Conservation (phyloP, 1,140 invertebrate genomes). For the Zaprionus tsacasi region DNA sequence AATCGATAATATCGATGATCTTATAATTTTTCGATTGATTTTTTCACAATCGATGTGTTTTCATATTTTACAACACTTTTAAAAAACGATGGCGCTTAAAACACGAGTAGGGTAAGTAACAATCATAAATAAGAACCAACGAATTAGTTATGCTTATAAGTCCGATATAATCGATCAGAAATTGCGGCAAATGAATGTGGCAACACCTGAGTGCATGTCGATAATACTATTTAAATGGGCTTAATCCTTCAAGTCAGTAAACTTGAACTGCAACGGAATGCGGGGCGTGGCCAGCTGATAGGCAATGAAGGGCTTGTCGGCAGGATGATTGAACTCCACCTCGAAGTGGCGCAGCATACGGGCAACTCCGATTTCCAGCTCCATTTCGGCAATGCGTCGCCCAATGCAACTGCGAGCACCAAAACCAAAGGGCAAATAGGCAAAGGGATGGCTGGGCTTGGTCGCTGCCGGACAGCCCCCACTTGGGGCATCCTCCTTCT, state of each 20-base stretch:
- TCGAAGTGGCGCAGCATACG: slow-evolving; percentile 86
- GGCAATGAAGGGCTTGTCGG: slow-evolving; percentile 49
- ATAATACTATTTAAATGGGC: neutral
- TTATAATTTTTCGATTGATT: too few relatives aligned
- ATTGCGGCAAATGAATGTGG: too few relatives aligned
- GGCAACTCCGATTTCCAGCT: slow-evolving; percentile 87
- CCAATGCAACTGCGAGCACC: slow-evolving; percentile 86
- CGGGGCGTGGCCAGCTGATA: slow-evolving; percentile 44
- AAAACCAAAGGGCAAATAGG: slow-evolving; percentile 87
- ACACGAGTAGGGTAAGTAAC: too few relatives aligned
- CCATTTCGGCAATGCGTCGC: slow-evolving; percentile 89
- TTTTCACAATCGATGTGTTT: too few relatives aligned
- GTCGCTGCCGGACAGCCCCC: slow-evolving; percentile 30
- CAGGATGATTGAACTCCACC: slow-evolving; percentile 84
- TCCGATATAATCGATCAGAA: too few relatives aligned
- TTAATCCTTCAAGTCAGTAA: slow-evolving; percentile 36
- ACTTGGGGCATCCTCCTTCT: neutral
- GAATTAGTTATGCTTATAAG: too few relatives aligned
- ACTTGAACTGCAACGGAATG: slow-evolving; percentile 61
- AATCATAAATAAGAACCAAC: too few relatives aligned
- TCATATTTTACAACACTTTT: too few relatives aligned
- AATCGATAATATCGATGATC: too few relatives aligned
- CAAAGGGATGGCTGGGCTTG: slow-evolving; percentile 85
- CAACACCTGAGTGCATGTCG: neutral
- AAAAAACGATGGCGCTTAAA: too few relatives aligned